Base-by-base conservation (phyloP, 2,113 vertebrate species). In the Amazona guildingii region DNA sequence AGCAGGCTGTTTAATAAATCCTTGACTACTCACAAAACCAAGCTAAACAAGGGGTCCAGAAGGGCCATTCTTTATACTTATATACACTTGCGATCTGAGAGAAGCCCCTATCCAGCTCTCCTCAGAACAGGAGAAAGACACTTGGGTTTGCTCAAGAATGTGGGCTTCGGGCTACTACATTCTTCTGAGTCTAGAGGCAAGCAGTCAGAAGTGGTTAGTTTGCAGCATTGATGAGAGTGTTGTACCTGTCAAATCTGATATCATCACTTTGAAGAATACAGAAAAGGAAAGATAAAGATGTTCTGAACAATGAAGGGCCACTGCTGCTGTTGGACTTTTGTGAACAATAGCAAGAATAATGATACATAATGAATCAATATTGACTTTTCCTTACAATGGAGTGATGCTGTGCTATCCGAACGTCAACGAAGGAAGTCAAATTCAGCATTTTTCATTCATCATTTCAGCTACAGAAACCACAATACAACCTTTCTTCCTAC, bases 241-340 rank as follows among this genome's bases (percentile, higher is more conserved):
- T 84, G 64, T 23, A 55, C 27, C 61, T 86, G 80, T 79, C 91
- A 73, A n/a, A 73, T 49, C 44, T 76, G 35, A 21, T 20, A 61
- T 9, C 35, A 48, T 78, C 64, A 48, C 21, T 87, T 16, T 9
- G 21, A 93, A 62, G 57, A 72, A 86, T 3, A 76, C 1, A 83
- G 43, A 49, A 67, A 70, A 84, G 13, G 19, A 92, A 90, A 84
- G 18, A 28, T 7, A 55, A 82, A 89, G 72, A 19, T 59, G n/a
- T 77, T 59, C 23, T 51, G 23, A 64, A 39, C 11, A 84, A 31
- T 6, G 17, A 73, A 82, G 25, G 21, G n/a, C 13, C 6, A 4
- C 35, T 31, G 28, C 21, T 54, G 28, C 23, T 83, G 52, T 0
- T 55, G 21, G 55, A 63, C 44, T 79, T 81, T 0, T 0, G 0